Percentiles rank a stretch among this genome's conserved stretches.
These are phyloP conservation scores for Pantherophis vulpinus DNA, from an alignment of 2,797 vertebrate species.

Conservation along the genomic window DNA sequence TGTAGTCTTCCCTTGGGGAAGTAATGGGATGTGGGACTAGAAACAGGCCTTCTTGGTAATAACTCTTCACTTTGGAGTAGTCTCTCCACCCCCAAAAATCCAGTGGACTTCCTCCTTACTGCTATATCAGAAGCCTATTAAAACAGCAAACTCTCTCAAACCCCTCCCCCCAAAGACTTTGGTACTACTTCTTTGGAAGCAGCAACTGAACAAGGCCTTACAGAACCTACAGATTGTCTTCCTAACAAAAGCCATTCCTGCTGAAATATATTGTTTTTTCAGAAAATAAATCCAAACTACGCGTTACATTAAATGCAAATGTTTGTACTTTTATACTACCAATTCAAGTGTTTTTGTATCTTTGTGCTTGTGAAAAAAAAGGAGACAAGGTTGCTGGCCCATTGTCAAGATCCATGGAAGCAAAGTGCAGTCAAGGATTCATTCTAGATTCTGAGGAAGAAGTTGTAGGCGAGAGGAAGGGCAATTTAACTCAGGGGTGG, in stretches of 20 bases:
- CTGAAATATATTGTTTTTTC: not conserved
- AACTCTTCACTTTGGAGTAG: not conserved
- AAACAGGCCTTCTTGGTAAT: not conserved
- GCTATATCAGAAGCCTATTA: not conserved
- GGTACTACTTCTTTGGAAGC: not conserved
- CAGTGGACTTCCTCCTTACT: not conserved
- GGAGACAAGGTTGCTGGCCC: not conserved
- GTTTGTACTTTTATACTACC: not conserved
- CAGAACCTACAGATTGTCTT: not conserved
- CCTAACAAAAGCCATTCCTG: not conserved
- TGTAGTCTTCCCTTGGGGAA: not conserved
- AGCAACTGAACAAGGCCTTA: not conserved
- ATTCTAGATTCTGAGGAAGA: not conserved
- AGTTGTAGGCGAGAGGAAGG: not conserved
- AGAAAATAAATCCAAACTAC: not conserved
- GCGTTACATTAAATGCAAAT: not conserved
- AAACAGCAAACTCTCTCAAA: not conserved
- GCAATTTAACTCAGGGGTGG: not conserved
- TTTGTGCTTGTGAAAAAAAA: not conserved
- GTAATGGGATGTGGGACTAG: not conserved
- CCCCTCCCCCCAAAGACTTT: not conserved
- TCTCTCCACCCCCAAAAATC: not conserved
- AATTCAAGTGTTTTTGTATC: not conserved
- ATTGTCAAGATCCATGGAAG: not conserved
- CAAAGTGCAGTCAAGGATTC: not conserved